These are phyloP conservation scores for Helarctos malayanus DNA, from an alignment of 2,797 vertebrate species.

Conservation along the genomic window DNA sequence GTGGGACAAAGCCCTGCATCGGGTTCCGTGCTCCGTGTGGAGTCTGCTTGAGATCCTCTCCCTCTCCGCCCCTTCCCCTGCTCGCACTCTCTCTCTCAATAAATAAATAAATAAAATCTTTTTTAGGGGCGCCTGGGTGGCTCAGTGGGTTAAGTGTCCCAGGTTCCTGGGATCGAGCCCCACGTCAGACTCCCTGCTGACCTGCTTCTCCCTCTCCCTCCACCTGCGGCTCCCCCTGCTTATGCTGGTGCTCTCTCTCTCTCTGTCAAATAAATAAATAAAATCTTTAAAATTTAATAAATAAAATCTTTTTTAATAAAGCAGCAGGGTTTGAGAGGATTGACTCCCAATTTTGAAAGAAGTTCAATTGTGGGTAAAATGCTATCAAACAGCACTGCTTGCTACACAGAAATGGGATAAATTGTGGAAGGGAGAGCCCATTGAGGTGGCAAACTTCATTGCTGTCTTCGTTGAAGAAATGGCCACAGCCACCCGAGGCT, in stretches of 20 bases:
- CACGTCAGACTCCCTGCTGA: too few species aligned
- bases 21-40: neutral
- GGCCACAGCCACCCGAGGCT: neutral
- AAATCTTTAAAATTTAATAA: neutral
- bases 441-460: neutral
- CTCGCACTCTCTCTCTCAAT: neutral
- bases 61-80: neutral
- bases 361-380: neutral
- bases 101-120: neutral
- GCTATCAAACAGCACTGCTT: neutral
- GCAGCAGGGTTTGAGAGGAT: neutral
- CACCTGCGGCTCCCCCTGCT: too few species aligned
- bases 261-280: neutral
- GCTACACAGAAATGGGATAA: neutral
- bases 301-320: neutral
- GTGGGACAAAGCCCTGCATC: neutral
- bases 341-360: neutral
- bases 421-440: neutral
- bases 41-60: neutral
- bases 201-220: too few species aligned
- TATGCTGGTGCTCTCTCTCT: too few species aligned
- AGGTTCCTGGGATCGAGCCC: too few species aligned
- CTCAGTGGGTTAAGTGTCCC: too few species aligned
- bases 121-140: too few species aligned
- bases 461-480: neutral